Percentiles rank a stretch among this genome's conserved stretches.
phyloP scores from a whole-genome alignment of 2,888 invertebrate genomes.

The Eretmocerus hayati region DNA sequence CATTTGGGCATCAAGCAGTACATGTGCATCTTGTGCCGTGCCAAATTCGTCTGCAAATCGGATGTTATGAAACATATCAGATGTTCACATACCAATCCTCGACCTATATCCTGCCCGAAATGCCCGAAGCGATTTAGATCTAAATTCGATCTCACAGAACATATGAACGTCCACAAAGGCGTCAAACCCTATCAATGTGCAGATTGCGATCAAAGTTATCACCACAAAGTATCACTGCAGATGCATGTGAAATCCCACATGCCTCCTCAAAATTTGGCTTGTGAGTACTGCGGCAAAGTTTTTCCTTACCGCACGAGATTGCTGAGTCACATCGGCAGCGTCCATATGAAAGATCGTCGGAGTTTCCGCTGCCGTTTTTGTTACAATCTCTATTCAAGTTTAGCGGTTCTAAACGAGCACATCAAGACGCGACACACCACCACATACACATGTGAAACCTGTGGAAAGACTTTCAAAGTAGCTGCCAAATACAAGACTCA shows the following conservation, averaged over 20 bases:
- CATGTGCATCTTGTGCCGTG: conserved; percentile 41
- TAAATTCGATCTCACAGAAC: conserved; percentile 43
- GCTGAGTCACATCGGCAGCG: conserved; percentile 42
- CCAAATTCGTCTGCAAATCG: conserved; percentile 44
- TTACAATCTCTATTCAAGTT: conserved; percentile 43
- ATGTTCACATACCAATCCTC: conserved; percentile 44
- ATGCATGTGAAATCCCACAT: conserved; percentile 45
- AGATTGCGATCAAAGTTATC: conserved; percentile 43
- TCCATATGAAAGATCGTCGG: conserved; percentile 42
- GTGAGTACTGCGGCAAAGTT: conserved; percentile 44
- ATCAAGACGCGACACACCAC: conserved; percentile 43
- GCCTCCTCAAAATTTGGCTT: conserved; percentile 44
- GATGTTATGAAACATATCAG: conserved; percentile 46
- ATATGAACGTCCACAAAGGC: conserved; percentile 45
- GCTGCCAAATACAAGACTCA: conserved; percentile 43
- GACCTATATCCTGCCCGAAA: conserved; percentile 43
- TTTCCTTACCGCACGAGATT: conserved; percentile 44
- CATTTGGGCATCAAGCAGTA: conserved; percentile 44
- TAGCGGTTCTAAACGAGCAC: conserved; percentile 42
- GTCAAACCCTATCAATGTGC: conserved; percentile 41
- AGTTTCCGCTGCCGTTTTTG: conserved; percentile 44
- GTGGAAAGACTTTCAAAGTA: conserved; percentile 43
- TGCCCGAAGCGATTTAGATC: conserved; percentile 44
- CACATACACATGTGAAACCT: conserved; percentile 43
- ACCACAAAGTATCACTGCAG: conserved; percentile 45